Evolutionary conservation across 64 coral and sea anemone species (phyloP).

Genomic region (Dendronephthya gigantea): DNA sequence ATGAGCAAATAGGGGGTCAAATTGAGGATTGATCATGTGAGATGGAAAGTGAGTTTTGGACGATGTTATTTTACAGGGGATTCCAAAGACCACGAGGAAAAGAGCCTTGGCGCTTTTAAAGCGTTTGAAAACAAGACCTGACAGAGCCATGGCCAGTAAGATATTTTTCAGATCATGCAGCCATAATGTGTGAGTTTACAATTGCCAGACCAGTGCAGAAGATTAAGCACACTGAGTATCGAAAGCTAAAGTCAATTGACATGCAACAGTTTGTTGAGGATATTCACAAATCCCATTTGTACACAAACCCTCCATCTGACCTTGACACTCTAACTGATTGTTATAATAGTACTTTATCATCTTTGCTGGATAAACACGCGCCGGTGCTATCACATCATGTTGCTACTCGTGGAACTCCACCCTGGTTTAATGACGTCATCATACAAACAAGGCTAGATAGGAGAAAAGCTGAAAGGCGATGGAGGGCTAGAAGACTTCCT

Average conservation of each 20-base stretch:
- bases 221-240: not conserved
- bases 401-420: not conserved
- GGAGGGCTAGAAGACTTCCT: slow-evolving; percentile 29
- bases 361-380: slow-evolving; percentile 37
- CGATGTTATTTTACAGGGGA: not conserved
- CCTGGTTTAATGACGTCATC: slow-evolving; percentile 35
- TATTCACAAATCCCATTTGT: too few species aligned
- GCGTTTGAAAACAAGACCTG: too few species aligned
- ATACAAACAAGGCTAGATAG: slow-evolving; percentile 26
- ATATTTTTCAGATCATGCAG: slow-evolving; percentile 20
- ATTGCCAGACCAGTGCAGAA: not conserved
- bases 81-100: not conserved
- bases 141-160: not conserved
- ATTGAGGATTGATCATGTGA: not conserved
- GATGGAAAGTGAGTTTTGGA: not conserved
- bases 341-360: slow-evolving; percentile 45
- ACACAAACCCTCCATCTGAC: slow-evolving; percentile 6
- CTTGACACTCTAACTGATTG: slow-evolving; percentile 19
- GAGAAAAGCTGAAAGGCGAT: slow-evolving; percentile 34
- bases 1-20: not conserved
- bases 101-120: too few species aligned
- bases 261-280: not conserved
- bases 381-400: slow-evolving; percentile 23
- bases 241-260: slow-evolving; percentile 30
- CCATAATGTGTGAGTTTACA: slow-evolving; percentile 1